Evolutionary conservation across 2,113 vertebrate genomes (phyloP).

Genomic region (Hyperoodon ampullatus): DNA sequence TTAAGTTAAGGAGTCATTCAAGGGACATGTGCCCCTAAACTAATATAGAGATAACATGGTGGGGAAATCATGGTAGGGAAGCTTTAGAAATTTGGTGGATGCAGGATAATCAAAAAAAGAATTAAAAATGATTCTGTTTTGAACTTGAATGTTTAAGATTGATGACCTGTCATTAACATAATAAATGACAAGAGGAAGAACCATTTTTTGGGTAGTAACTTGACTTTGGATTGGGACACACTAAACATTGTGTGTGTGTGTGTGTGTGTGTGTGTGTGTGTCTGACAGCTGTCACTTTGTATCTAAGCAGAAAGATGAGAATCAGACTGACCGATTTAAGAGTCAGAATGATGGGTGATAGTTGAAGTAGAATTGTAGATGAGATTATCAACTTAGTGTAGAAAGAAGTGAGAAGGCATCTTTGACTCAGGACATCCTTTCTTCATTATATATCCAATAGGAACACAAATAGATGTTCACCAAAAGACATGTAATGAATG

Average conservation of each 20-base stretch:
- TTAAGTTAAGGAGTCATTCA: not conserved
- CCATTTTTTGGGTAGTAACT: not conserved
- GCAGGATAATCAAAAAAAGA: not conserved
- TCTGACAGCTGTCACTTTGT: not conserved
- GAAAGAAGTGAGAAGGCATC: not conserved
- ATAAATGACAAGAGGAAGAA: not conserved
- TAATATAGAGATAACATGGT: not conserved
- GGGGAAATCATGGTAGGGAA: not conserved
- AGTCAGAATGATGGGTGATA: not conserved
- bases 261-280: not conserved
- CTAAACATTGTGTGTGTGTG: not conserved
- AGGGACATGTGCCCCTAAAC: not conserved
- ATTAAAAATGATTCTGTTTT: conserved; percentile 22
- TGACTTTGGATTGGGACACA: not conserved
- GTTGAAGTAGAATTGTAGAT: not conserved
- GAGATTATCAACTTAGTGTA: not conserved
- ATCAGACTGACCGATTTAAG: not conserved
- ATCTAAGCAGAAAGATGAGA: not conserved
- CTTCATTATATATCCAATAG: not conserved
- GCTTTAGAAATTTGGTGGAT: not conserved
- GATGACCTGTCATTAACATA: not conserved
- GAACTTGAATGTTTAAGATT: not conserved
- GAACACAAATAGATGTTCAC: not conserved
- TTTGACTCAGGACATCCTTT: not conserved
- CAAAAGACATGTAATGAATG: not conserved